Evolutionary conservation across 2,113 vertebrate genomes (phyloP), one percentile per base, ranked within the genome.

Genomic region (Lagenorhynchus albirostris): DNA sequence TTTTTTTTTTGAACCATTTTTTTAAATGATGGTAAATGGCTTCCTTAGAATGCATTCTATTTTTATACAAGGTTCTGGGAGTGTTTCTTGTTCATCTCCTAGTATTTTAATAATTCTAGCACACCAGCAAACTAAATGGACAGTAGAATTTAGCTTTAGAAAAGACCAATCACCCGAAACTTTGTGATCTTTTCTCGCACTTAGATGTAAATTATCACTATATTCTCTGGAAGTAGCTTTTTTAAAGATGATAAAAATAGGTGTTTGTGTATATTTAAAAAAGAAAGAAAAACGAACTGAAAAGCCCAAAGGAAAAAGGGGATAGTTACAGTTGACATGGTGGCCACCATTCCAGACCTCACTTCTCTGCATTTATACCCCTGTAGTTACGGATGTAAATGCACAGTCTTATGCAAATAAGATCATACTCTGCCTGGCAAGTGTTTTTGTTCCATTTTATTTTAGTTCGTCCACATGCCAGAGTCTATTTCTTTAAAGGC

Each of bases 21-120:
- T 79, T 31, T 3, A 58, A 77, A 86, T 58, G 80, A 90, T 25
- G 47, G 77, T 47, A 73, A 85, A 82, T 93, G 95, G 58, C n/a
- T 77, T 97, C 96, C 53, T 85, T 85, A 65, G 81, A 89, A 62
- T 29, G 41, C 41, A 44, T 74, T 92, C 97, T 97, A 97, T 97
- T 97, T 98, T 97, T 97, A 85, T 44, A 63, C 89, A 91, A 74
- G 89, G n/a, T 85, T 97, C 82, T 23, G 67, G 33, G 77, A 74
- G 31, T 79, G 50, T 76, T 94, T 89, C 41, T 53, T 65, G 36
- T 96, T 76, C 53, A 33, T 41, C 74, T 91, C 55, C 65, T 50
- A 26, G 67, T 53, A 36, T 86, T 76, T 68, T 63, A 63, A 47
- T 91, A 47, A 65, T 73, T 87, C 20, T 26, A 62, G 41, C 33